A percentile compares a stretch with the other conserved stretches of the same genome.
Evolutionary conservation across 2,888 invertebrate species (phyloP).

Genomic region (Athalia rosae): DNA sequence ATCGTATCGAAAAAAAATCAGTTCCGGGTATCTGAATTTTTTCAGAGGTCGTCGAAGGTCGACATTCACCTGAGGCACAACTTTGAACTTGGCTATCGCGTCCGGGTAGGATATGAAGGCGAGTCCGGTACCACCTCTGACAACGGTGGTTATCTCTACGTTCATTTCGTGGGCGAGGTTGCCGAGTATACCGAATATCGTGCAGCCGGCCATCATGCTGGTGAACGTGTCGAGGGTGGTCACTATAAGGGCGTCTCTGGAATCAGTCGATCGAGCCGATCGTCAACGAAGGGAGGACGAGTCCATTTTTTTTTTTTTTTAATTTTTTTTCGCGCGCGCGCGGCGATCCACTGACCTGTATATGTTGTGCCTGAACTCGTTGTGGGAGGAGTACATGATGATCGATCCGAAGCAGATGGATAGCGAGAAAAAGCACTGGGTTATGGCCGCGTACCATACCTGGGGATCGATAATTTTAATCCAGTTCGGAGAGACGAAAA

Average conservation of each 20-base stretch:
- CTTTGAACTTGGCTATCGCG: conserved; percentile 84
- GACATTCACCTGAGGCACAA: conserved; percentile 29
- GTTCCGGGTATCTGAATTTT: too few species aligned
- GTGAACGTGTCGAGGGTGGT: conserved; percentile 89
- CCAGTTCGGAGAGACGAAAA: conserved; percentile 89
- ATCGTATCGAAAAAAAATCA: conserved; percentile 56
- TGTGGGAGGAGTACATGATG: conserved; percentile 87
- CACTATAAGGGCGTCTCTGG: conserved; percentile 83
- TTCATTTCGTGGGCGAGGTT: conserved; percentile 83
- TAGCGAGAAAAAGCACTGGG: conserved; percentile 87
- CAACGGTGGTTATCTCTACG: conserved; percentile 79
- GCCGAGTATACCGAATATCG: conserved; percentile 89
- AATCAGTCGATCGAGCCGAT: not conserved
- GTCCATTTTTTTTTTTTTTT: not conserved
- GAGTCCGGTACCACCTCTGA: conserved; percentile 85
- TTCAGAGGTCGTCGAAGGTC: not conserved
- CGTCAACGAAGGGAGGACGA: not conserved
- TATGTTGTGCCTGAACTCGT: conserved; percentile 82
- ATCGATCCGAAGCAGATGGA: conserved; percentile 86
- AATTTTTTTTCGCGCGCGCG: too few species aligned
- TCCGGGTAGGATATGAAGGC: conserved; percentile 92
- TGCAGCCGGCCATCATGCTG: conserved; percentile 86
- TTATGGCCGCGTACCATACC: conserved; percentile 87
- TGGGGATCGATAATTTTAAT: conserved; percentile 81
- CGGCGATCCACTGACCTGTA: conserved; percentile 77